These are phyloP conservation scores for Cheilosia vulpina DNA, from an alignment of 2,888 invertebrate genomes.

Conservation along the genomic window DNA sequence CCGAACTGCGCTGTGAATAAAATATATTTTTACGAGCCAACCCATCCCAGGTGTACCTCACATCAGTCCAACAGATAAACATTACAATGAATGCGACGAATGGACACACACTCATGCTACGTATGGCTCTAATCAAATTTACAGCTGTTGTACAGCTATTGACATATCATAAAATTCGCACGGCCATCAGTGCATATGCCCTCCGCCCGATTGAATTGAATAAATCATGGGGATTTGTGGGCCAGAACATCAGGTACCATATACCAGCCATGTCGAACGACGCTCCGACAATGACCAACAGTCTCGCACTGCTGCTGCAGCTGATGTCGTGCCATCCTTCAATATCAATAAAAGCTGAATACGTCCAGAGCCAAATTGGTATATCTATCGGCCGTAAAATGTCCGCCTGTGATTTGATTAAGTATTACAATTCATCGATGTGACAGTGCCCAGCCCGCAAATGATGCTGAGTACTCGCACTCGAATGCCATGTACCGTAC, in stretches of 20 bases:
- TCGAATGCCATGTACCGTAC: not conserved
- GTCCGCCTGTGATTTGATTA: conserved; percentile 72
- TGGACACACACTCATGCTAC: conserved; percentile 12
- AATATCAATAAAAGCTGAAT: conserved; percentile 67
- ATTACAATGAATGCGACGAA: conserved; percentile 28
- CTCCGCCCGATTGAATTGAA: conserved; percentile 44
- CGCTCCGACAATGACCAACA: conserved; percentile 40
- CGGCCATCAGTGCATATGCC: not conserved
- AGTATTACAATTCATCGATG: conserved; percentile 72
- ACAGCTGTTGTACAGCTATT: conserved; percentile 65
- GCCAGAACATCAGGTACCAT: conserved; percentile 25
- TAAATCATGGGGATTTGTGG: conserved; percentile 63
- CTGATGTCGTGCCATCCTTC: conserved; percentile 44
- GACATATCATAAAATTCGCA: conserved; percentile 69
- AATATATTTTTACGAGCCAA: conserved; percentile 39
- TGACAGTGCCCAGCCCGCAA: conserved; percentile 63
- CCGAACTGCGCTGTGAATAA: conserved; percentile 28
- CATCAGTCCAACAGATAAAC: conserved; percentile 26
- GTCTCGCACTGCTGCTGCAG: conserved; percentile 9
- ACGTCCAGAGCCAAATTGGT: conserved; percentile 65
- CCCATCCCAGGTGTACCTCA: not conserved
- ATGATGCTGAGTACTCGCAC: conserved; percentile 46
- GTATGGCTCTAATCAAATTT: conserved; percentile 72
- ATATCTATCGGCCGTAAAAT: conserved; percentile 71
- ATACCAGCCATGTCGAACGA: conserved; percentile 1